phyloP scores from a whole-genome alignment of 2,888 invertebrate species.

The Cryptocephalus primarius region DNA sequence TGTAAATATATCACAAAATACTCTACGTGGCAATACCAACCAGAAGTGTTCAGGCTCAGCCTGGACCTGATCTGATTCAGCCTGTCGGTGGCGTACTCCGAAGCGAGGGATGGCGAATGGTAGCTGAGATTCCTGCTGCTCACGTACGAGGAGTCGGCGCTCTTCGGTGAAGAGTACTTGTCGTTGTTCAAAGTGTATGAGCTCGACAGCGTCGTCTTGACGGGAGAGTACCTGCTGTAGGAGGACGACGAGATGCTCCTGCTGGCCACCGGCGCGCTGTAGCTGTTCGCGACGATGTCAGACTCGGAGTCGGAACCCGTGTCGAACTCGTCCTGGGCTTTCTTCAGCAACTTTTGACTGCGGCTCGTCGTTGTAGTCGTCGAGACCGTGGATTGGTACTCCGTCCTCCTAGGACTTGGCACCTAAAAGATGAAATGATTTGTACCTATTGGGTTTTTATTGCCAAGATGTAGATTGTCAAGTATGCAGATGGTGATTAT shows the following conservation, averaged over 20 bases:
- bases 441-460: too few relatives aligned
- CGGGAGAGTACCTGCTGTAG: constrained; percentile 33
- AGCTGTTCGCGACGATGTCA: constrained; percentile 35
- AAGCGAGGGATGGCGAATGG: constrained; percentile 20
- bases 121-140: constrained; percentile 31
- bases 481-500: too few relatives aligned
- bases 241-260: constrained; percentile 5
- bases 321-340: constrained; percentile 48
- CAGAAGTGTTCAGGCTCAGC: constrained; percentile 42
- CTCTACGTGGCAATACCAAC: constrained; percentile 13
- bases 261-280: constrained; percentile 6
- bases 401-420: constrained; percentile 11
- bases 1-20: too few relatives aligned
- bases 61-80: constrained; percentile 48
- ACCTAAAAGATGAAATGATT: too few relatives aligned
- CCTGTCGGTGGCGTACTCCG: constrained; percentile 39
- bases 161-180: constrained; percentile 30
- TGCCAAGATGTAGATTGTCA: too few relatives aligned
- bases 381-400: constrained; percentile 12
- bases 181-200: constrained; percentile 24
- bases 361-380: constrained; percentile 41
- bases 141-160: constrained; percentile 33
- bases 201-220: constrained; percentile 39
- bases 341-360: constrained; percentile 40
- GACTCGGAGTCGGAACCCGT: constrained; percentile 64